Base-by-base conservation (phyloP, 2,888 invertebrate genomes). In the Drosophila subsilvestris region DNA sequence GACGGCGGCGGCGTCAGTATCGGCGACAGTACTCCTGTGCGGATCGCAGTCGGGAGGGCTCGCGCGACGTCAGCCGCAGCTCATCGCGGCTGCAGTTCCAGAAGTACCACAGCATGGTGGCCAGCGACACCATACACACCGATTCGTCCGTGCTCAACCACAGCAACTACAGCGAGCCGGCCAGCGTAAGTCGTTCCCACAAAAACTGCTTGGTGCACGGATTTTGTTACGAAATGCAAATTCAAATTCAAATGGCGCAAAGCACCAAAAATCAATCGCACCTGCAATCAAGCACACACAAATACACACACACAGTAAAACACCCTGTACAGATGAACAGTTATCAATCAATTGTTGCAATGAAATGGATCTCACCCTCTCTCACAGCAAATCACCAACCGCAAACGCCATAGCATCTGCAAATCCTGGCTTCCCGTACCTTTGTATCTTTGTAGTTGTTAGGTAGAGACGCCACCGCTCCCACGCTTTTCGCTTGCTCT, bases 1-100 rank as follows among this genome's bases (percentile, higher is more conserved):
- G 88, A 45, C 89, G 90, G 10, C 84, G 91, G 37, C 90, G 92
- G 14, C 91, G 91, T 22, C 89, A 90, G 66, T 92, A 92, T 67
- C 88, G 90, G 10, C 90, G 92, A 14, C 92, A 92, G 75, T 91
- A 87, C 74, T 92, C 92, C 17, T 92, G 91, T 79, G 90, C 89
- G 65, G 92, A 92, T 61, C 89, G 90, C 63, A 90, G 90, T 56
- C 89, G 89, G 49, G 91, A 91, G 58, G 90, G 90, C 72, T 91
- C 91, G 43, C 90, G 85, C 60, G 92, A 91, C 37, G 14, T 6
- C 7, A 92, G 91, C 78, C 91, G 90, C 37, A 90, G 90, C 56
- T 91, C 91, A 42, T 82, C 90, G 56, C 85, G 78, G 55, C 44
- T 78, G 51, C 86, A 71, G 49, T 27, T 67, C 59, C 78, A 83